Evolutionary conservation across 2,113 vertebrate genomes (phyloP).

Genomic region (Lota lota): DNA sequence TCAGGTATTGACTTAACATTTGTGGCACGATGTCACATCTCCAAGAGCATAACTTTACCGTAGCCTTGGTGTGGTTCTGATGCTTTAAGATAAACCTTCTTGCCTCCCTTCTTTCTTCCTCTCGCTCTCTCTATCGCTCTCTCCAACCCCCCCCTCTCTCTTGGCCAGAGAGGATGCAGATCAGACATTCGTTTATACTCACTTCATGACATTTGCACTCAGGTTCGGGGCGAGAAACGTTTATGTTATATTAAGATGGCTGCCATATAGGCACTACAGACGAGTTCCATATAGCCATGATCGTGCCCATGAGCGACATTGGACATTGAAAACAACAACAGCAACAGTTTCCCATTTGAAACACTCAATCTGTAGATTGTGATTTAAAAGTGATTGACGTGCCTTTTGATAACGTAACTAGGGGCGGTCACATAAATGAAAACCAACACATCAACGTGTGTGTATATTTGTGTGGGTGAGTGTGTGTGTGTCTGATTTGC

Average conservation of each 20-base stretch:
- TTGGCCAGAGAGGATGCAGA: slow-evolving; percentile 33
- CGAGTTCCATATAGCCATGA: too few species aligned
- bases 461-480: too few species aligned
- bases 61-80: background rate
- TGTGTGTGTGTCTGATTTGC: too few species aligned
- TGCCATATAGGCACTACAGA: too few species aligned
- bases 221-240: slow-evolving; percentile 44
- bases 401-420: background rate
- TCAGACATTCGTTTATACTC: slow-evolving; percentile 49
- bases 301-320: too few species aligned
- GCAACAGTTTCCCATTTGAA: slow-evolving; percentile 30
- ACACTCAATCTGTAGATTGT: too few species aligned
- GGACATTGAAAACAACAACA: too few species aligned
- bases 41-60: too few species aligned
- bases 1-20: slow-evolving; percentile 60
- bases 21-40: slow-evolving; percentile 45
- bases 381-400: too few species aligned
- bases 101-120: slow-evolving; percentile 45
- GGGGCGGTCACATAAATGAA: too few species aligned
- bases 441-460: too few species aligned
- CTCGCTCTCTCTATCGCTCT: background rate
- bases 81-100: slow-evolving; percentile 35
- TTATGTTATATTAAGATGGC: too few species aligned
- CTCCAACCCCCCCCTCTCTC: slow-evolving; percentile 23
- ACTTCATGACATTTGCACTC: slow-evolving; percentile 58